Conservation (phyloP, 2,888 invertebrate genomes). For the Ichneumon xanthorius region DNA sequence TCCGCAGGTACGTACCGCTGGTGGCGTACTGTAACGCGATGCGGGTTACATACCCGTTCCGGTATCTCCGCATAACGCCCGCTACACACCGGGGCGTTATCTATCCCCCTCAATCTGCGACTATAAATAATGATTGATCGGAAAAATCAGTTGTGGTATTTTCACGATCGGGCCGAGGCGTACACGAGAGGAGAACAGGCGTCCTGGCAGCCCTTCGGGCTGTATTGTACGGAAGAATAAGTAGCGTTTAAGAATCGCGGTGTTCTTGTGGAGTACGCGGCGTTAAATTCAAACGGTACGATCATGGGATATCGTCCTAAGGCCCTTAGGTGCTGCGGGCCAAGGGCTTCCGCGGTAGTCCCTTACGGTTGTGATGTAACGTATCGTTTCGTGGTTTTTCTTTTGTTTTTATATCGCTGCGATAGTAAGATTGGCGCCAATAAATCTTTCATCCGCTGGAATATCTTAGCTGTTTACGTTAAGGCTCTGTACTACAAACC, state of each 20-base stretch:
- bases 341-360: conserved; percentile 21
- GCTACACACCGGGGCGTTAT: conserved; percentile 73
- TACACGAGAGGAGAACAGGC: conserved; percentile 20
- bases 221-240: conserved; percentile 46
- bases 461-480: background rate
- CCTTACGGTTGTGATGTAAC: conserved; percentile 20
- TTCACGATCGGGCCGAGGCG: conserved; percentile 59
- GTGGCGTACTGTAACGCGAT: conserved; percentile 55
- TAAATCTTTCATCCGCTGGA: background rate
- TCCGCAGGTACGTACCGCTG: conserved; percentile 7
- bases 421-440: background rate
- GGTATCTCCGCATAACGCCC: conserved; percentile 69
- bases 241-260: conserved; percentile 19
- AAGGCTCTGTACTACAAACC: background rate
- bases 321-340: conserved; percentile 24
- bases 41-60: conserved; percentile 76
- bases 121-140: conserved; percentile 78
- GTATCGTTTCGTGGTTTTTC: background rate
- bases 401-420: background rate
- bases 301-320: background rate
- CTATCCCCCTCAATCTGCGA: conserved; percentile 71
- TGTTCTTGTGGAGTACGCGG: conserved; percentile 31
- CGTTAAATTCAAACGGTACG: conserved; percentile 27
- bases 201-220: conserved; percentile 40
- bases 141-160: conserved; percentile 70